Evolutionary conservation across 2,797 vertebrate species (phyloP).

Genomic region (Xerus rutilus): DNA sequence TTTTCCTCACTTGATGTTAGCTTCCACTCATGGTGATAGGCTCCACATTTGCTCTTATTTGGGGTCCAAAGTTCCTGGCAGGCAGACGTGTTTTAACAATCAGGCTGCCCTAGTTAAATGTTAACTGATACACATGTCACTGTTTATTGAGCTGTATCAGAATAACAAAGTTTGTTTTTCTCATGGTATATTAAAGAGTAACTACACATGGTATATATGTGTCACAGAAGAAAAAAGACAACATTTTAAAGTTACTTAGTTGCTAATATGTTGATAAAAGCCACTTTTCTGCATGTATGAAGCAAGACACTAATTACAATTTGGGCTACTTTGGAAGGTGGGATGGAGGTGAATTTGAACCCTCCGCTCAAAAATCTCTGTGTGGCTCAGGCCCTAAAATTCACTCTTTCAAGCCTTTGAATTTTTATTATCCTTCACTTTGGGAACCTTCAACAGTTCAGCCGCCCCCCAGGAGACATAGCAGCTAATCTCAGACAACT

Average conservation of each 20-base stretch:
- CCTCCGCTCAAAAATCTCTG: not conserved
- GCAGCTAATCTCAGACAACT: not conserved
- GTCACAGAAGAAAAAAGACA: not conserved
- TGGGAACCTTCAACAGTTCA: not conserved
- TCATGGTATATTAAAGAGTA: not conserved
- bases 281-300: not conserved
- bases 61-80: conserved; percentile 22
- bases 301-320: no score
- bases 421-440: not conserved
- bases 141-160: conserved; percentile 17
- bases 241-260: not conserved
- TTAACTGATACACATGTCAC: not conserved
- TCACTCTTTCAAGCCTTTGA: not conserved
- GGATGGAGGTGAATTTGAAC: not conserved
- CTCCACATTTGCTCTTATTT: not conserved
- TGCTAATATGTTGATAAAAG: not conserved
- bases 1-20: not conserved
- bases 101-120: not conserved
- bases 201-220: not conserved
- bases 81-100: not conserved
- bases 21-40: not conserved
- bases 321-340: not conserved
- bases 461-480: not conserved
- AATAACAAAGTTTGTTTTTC: conserved; percentile 21
- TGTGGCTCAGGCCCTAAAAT: not conserved